Base-by-base conservation (phyloP, 2,888 invertebrate genomes). In the Orthonevra nobilis region DNA sequence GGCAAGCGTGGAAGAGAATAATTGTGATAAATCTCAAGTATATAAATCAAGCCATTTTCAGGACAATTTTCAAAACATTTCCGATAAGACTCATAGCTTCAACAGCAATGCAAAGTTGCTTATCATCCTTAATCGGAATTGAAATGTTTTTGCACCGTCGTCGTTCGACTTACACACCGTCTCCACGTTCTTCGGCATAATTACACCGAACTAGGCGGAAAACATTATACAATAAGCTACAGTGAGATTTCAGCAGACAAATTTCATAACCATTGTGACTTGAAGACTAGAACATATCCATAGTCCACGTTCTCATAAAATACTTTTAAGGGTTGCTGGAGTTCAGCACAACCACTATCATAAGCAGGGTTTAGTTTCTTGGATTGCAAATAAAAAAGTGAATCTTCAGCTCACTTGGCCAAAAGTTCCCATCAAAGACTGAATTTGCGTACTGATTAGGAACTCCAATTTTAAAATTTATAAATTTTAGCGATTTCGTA, bases 401-500 rank as follows among this genome's bases (percentile, higher is more conserved):
- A 32, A 42, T 58, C 2, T 56, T 40, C 0, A 32, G 19, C 23
- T 44, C 58, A 20, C 15, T 60, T 0, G 60, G 26, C 36, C 36
- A 60, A 44, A 44, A 44, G 19, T 20, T 26, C 12, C 9, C 34
- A 20, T 44, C 28, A 9, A 10, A 60, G 6, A 40, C 12, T 10
- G 4, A 15, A 17, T 44, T 23, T 2, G 34, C 34, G 46, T 7
- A 44, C 20, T 44, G 23, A 34, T 10, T 26, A 9, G 46, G 48
- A 4, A 61, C 32, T 34, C 46, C 48, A 36, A 61, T 38, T 38
- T 61, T 46, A 38, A 48, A 61, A 19, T 61, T 61, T 7, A 61
- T 12, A 38, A 61, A 48, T 48, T 46, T 61, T 28, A 38, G 52
- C 23, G 36, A 10, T 2, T 3, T 10, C 36, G 30, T 17, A 19